Evolutionary conservation across 2,797 vertebrate genomes (phyloP).

Genomic region (Melanotaenia nigrans): DNA sequence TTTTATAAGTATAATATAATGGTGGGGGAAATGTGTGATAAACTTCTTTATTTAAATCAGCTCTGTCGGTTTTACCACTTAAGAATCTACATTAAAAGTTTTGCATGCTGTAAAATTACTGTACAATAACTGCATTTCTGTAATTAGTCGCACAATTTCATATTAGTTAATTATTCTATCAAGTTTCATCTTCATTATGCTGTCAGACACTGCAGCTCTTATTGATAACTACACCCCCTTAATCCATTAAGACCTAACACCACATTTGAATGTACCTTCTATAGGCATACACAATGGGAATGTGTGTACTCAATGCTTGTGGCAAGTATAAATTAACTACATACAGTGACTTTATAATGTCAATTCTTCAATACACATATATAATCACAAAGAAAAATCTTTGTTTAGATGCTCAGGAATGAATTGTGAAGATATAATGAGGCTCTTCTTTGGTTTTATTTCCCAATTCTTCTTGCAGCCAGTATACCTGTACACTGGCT

Average conservation of each 20-base stretch:
- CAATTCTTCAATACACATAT: not conserved
- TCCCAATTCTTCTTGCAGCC: not conserved
- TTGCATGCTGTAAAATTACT: no score
- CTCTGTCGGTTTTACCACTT: not conserved
- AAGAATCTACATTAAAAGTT: not conserved
- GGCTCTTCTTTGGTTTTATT: slow-evolving; percentile 8
- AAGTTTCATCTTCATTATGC: not conserved
- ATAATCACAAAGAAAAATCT: not conserved
- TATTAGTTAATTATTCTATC: not conserved
- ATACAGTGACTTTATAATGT: not conserved
- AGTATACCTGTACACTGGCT: not conserved
- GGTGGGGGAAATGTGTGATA: not conserved
- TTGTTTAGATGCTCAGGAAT: not conserved
- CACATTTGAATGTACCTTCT: not conserved
- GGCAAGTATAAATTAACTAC: not conserved
- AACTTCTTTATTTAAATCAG: not conserved
- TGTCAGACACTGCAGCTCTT: not conserved
- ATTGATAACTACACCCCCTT: not conserved
- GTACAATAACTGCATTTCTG: no score
- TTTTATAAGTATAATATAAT: no score
- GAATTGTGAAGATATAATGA: not conserved
- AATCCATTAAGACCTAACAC: not conserved
- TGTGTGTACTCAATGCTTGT: not conserved
- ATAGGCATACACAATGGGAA: not conserved
- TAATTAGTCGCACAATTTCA: no score